These are phyloP conservation scores for Myotis lucifugus DNA, from an alignment of 2,113 vertebrate species.

Conservation along the genomic window DNA sequence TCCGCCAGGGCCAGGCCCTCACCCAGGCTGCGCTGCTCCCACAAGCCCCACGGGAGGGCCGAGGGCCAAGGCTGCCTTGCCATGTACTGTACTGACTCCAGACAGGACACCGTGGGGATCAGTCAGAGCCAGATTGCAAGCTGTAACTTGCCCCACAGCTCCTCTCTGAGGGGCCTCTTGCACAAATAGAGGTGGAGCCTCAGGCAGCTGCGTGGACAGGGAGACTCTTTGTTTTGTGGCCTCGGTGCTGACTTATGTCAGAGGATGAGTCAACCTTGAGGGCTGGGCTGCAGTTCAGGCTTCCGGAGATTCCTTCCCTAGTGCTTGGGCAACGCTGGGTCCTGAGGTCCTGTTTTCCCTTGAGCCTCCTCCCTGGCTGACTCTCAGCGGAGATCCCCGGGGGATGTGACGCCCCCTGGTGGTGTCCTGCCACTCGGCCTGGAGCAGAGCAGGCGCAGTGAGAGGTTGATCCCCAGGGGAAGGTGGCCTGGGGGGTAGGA, in stretches of 20 bases:
- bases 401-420: not conserved
- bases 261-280: conserved; percentile 19
- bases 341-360: not conserved
- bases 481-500: not conserved
- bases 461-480: not conserved
- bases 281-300: not conserved
- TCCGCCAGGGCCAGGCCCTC: not conserved
- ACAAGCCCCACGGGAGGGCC: not conserved
- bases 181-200: not conserved
- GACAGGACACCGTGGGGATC: not conserved
- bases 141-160: not conserved
- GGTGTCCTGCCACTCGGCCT: not conserved
- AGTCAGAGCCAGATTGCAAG: not conserved
- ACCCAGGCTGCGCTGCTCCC: not conserved
- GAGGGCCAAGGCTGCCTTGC: not conserved
- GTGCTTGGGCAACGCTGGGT: not conserved
- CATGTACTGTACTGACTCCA: not conserved
- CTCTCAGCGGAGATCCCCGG: not conserved
- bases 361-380: not conserved
- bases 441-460: not conserved
- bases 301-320: not conserved
- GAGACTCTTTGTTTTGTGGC: conserved; percentile 14
- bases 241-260: not conserved
- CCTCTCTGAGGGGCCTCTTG: not conserved
- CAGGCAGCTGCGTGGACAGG: not conserved